A percentile compares a stretch with the other conserved stretches of the same genome.
Conservation (phyloP, 1,140 invertebrate genomes). For the Pogonomyrmex californicus region DNA sequence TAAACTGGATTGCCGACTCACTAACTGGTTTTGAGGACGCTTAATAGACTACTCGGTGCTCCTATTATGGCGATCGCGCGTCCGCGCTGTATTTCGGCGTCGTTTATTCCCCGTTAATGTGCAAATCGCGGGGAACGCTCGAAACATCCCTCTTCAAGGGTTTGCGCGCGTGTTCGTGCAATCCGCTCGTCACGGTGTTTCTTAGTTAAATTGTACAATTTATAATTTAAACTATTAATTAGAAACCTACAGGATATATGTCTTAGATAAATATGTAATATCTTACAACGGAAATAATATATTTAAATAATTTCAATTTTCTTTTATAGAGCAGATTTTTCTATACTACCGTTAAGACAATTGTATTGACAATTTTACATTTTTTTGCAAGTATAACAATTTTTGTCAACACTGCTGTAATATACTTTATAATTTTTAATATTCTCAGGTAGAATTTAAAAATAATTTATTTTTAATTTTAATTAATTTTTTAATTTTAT, state of each 20-base stretch:
- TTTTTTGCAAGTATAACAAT: neutral
- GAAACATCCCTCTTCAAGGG: slow-evolving; percentile 31
- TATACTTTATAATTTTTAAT: neutral
- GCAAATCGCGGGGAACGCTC: slow-evolving; percentile 69
- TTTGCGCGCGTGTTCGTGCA: slow-evolving; percentile 7
- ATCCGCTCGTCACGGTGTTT: slow-evolving; percentile 50
- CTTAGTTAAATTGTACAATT: slow-evolving; percentile 19
- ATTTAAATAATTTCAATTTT: neutral
- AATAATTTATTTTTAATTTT: neutral
- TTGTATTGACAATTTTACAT: too few relatives aligned
- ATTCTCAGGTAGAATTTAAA: neutral
- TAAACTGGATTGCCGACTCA: slow-evolving; percentile 87
- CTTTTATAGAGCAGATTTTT: neutral
- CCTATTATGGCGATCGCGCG: slow-evolving; percentile 83
- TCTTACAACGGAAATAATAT: neutral
- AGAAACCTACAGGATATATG: neutral
- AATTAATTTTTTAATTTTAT: too few relatives aligned
- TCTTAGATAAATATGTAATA: neutral
- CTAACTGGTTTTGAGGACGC: slow-evolving; percentile 86
- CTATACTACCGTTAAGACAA: neutral
- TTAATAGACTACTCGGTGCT: slow-evolving; percentile 86
- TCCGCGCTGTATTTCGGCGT: slow-evolving; percentile 77
- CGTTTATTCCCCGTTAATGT: slow-evolving; percentile 78
- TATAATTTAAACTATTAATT: neutral
- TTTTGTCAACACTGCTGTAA: neutral